Evolutionary conservation across 2,888 invertebrate species (phyloP).

Genomic region (Trissolcus brochymenae): DNA sequence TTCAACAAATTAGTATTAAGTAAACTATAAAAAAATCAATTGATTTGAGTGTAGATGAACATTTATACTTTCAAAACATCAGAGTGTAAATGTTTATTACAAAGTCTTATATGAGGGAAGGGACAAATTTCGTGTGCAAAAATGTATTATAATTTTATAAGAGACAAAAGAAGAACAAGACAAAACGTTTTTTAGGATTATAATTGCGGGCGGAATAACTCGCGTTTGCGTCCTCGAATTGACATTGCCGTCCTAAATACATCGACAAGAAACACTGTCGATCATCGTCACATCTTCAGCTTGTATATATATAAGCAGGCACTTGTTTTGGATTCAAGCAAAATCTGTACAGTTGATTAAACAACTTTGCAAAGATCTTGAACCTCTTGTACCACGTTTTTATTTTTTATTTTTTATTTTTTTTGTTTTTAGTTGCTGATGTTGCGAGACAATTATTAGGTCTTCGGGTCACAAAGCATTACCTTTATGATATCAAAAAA

Average conservation of each 20-base stretch:
- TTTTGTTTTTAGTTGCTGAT: not conserved
- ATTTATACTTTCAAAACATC: too few relatives aligned
- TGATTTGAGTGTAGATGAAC: not conserved
- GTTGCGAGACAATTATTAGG: not conserved
- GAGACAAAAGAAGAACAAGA: not conserved
- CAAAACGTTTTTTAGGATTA: conserved; percentile 17
- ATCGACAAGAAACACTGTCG: conserved; percentile 64
- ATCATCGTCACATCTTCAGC: conserved; percentile 6
- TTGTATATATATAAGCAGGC: not conserved
- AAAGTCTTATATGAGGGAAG: too few relatives aligned
- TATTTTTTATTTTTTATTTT: not conserved
- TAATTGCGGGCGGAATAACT: conserved; percentile 37
- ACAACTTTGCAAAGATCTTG: too few relatives aligned
- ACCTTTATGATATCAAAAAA: too few relatives aligned
- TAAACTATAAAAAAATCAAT: not conserved
- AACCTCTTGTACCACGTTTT: too few relatives aligned
- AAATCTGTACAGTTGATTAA: too few relatives aligned
- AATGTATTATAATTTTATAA: conserved; percentile 17
- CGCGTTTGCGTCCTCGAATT: conserved; percentile 52
- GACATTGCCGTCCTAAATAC: conserved; percentile 71
- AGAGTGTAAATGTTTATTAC: not conserved
- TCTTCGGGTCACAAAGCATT: too few relatives aligned
- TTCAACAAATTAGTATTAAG: not conserved
- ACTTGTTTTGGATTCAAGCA: too few relatives aligned
- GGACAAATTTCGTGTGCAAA: conserved; percentile 8